Percentiles rank a stretch among this genome's conserved stretches.
These are phyloP conservation scores for Apogon hyalosoma DNA, from an alignment of 2,797 vertebrate species.

Conservation along the genomic window DNA sequence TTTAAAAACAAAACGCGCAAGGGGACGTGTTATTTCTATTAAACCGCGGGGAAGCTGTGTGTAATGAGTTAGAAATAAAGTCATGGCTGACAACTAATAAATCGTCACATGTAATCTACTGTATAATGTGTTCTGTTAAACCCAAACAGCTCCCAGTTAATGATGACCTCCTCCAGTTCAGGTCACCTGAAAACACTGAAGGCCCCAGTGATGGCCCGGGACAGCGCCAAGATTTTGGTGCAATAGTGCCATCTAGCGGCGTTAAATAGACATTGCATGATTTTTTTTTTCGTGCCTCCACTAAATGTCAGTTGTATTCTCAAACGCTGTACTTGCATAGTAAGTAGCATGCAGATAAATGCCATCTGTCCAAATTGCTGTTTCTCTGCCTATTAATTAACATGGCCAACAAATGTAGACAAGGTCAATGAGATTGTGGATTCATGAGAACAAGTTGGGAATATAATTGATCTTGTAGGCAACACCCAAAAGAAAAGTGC, in stretches of 20 bases:
- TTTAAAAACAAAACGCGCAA: neutral
- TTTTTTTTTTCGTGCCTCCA: neutral
- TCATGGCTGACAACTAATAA: neutral
- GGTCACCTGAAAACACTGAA: conserved; percentile 3
- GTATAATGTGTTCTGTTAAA: neutral
- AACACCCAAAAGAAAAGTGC: conserved; percentile 8
- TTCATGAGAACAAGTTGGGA: conserved; percentile 23
- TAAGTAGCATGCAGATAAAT: conserved; percentile 38
- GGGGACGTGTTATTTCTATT: neutral
- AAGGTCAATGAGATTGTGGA: conserved; percentile 39
- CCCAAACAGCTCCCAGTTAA: neutral
- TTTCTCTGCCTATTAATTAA: conserved; percentile 37
- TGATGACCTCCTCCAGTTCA: conserved; percentile 33
- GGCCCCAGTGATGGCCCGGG: neutral
- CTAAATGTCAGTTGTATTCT: conserved; percentile 4
- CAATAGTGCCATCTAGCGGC: conserved; percentile 71
- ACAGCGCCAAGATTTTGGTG: neutral
- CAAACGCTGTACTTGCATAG: conserved; percentile 18
- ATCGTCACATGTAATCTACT: neutral
- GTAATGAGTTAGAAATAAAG: neutral
- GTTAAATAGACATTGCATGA: neutral
- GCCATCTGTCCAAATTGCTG: conserved; percentile 40
- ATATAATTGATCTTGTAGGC: conserved; percentile 21
- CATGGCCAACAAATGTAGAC: conserved; percentile 44
- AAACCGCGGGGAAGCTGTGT: neutral